Conservation (phyloP, 2,113 vertebrate genomes). For the Pituophis catenifer region DNA sequence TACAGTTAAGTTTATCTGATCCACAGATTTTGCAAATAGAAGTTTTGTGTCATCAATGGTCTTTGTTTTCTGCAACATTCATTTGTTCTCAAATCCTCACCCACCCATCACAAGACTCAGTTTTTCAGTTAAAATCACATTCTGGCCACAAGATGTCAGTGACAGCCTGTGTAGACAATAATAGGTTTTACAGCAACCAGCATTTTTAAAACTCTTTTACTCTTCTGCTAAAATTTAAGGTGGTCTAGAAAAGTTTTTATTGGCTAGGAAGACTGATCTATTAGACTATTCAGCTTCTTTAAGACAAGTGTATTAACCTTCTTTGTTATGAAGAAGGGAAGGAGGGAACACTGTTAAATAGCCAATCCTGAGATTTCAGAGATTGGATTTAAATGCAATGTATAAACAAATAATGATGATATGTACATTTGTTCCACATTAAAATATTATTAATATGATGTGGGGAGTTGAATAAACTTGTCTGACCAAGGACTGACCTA, state of each 20-base stretch:
- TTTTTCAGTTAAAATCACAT: not conserved
- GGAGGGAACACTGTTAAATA: not conserved
- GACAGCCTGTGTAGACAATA: constrained; percentile 26
- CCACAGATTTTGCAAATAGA: constrained; percentile 33
- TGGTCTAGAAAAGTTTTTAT: constrained; percentile 31
- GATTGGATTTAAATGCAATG: not conserved
- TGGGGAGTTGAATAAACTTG: not conserved
- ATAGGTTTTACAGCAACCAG: not conserved
- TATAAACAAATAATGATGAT: not conserved
- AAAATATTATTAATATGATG: not conserved
- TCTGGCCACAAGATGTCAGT: constrained; percentile 62
- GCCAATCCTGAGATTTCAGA: not conserved
- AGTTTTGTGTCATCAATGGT: not conserved
- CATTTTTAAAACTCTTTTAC: not conserved
- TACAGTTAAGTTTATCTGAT: constrained; percentile 6
- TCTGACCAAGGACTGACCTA: not conserved
- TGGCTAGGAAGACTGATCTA: not conserved
- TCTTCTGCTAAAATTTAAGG: constrained; percentile 57
- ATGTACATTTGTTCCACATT: not conserved
- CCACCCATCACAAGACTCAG: not conserved
- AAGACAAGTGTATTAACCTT: not conserved
- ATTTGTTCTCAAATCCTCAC: not conserved
- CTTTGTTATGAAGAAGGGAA: not conserved
- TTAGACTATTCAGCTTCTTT: not conserved
- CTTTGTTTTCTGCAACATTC: not conserved